Conservation (phyloP, 2,113 vertebrate species). For the Isichthys henryi region DNA sequence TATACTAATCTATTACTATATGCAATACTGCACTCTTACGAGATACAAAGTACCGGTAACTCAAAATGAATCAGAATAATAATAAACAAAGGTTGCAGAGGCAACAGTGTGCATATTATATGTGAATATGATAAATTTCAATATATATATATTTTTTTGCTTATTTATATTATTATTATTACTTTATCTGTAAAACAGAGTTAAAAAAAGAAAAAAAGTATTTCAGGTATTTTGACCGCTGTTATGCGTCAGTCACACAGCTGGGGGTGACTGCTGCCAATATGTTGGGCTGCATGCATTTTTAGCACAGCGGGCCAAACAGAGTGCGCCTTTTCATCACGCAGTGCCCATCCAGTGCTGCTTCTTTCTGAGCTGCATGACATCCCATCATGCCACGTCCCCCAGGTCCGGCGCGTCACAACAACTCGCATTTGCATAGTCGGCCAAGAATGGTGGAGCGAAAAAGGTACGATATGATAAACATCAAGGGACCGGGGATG, state of each 20-base stretch:
- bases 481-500: constrained; percentile 9
- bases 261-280: neutral
- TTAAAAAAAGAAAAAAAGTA: neutral
- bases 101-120: neutral
- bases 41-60: neutral
- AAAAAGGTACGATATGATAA: neutral
- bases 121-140: neutral
- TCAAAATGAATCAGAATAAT: neutral
- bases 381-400: neutral
- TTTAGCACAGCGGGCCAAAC: constrained; percentile 6
- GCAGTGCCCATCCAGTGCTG: neutral
- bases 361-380: neutral
- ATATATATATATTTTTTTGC: too few relatives aligned
- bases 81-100: neutral
- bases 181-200: neutral
- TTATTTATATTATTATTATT: neutral
- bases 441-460: neutral
- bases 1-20: neutral
- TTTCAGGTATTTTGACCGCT: neutral
- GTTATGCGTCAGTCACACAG: neutral
- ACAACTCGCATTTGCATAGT: constrained; percentile 30
- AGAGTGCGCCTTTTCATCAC: neutral
- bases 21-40: neutral
- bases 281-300: constrained; percentile 5
- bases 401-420: neutral